Percentiles rank a stretch among this genome's conserved stretches.
Conservation (phyloP, 1,140 invertebrate genomes). For the Palaemon carinicauda region DNA sequence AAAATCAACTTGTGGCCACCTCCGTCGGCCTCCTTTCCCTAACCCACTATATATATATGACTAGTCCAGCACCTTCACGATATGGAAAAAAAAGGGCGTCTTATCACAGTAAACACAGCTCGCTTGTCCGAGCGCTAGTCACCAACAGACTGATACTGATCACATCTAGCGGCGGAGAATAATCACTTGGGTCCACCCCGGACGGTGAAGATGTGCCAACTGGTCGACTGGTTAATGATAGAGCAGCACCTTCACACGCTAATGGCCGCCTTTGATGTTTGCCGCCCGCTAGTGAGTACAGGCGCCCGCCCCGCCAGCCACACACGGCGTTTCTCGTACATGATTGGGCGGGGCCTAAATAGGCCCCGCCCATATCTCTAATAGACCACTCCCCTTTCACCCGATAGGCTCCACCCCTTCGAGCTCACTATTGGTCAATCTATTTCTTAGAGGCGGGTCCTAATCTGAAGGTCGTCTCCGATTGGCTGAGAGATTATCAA, state of each 20-base stretch:
- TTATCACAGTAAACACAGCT: too few relatives aligned
- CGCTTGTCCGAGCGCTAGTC: slow-evolving; percentile 1
- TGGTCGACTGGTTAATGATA: slow-evolving; percentile 60
- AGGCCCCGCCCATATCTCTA: not conserved
- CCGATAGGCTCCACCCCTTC: slow-evolving; percentile 6
- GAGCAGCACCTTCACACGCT: slow-evolving; percentile 59
- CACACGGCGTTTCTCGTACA: slow-evolving; percentile 47
- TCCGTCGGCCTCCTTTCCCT: too few relatives aligned
- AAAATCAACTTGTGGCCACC: too few relatives aligned
- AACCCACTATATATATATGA: too few relatives aligned
- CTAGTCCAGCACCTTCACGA: too few relatives aligned
- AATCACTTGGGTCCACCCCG: slow-evolving; percentile 56
- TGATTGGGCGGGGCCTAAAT: slow-evolving; percentile 29
- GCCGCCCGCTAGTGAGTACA: slow-evolving; percentile 57
- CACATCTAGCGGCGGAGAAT: slow-evolving; percentile 42
- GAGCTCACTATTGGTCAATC: too few relatives aligned
- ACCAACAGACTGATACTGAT: slow-evolving; percentile 57
- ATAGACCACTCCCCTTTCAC: not conserved
- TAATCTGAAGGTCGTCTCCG: not conserved
- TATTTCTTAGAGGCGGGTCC: not conserved
- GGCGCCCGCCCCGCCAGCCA: slow-evolving; percentile 46
- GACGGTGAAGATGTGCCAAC: slow-evolving; percentile 60
- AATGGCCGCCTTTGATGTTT: slow-evolving; percentile 60
- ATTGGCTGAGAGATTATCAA: slow-evolving; percentile 56
- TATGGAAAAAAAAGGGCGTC: too few relatives aligned